Conservation (phyloP, 1,140 invertebrate species). For the Hypsibius dujardini region DNA sequence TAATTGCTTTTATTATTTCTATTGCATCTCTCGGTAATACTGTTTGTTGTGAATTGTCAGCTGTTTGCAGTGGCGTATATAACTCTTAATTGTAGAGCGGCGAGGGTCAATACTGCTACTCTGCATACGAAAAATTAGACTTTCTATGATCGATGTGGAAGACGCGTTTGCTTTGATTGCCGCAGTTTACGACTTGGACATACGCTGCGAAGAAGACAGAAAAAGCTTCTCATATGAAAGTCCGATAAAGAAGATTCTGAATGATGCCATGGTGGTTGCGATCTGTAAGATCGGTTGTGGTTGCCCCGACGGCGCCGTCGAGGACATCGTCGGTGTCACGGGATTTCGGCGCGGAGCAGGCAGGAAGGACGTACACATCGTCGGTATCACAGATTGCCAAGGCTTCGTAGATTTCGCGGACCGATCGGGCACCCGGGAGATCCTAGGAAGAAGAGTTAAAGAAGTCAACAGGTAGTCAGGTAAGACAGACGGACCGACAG, state of each 20-base stretch:
- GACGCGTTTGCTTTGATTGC: neutral
- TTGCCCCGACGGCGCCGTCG: neutral
- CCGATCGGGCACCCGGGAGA: neutral
- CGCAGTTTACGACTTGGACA: neutral
- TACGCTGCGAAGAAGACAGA: neutral
- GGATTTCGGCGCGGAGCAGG: neutral
- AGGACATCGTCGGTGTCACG: neutral
- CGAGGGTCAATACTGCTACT: neutral
- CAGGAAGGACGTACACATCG: neutral
- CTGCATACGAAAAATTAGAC: neutral
- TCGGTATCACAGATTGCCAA: neutral
- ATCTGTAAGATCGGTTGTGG: neutral
- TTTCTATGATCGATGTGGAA: neutral
- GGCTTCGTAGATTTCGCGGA: neutral
- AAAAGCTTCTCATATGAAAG: neutral
- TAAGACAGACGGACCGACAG: neutral
- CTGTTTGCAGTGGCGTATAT: neutral
- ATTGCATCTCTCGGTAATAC: neutral
- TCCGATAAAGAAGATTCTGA: neutral
- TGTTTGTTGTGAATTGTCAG: neutral
- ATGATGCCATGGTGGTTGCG: neutral
- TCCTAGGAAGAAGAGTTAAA: neutral
- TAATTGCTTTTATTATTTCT: neutral
- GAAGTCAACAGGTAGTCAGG: neutral
- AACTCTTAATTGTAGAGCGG: neutral